phyloP scores from a whole-genome alignment of 23 tunicate species.

The Phallusia fumigata region DNA sequence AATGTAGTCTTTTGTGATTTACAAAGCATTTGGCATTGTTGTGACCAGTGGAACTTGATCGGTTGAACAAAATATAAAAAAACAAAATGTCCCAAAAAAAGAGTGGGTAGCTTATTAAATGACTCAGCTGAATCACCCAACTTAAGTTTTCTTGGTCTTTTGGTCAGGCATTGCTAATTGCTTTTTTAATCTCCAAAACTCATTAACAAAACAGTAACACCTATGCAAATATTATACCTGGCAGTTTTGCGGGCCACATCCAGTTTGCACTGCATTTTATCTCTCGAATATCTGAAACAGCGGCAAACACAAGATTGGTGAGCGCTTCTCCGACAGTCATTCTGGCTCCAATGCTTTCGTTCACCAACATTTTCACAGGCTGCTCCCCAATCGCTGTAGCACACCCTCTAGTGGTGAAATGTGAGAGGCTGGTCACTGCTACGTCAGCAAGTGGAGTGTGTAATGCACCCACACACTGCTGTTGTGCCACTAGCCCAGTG shows the following conservation, averaged over 20 bases:
- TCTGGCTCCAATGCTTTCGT: slow-evolving; percentile 67
- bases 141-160: too few relatives aligned
- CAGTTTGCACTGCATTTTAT: slow-evolving; percentile 93
- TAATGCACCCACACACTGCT: slow-evolving; percentile 86
- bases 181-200: too few relatives aligned
- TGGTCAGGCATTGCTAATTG: too few relatives aligned
- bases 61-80: too few relatives aligned
- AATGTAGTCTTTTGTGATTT: too few relatives aligned
- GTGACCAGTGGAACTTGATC: too few relatives aligned
- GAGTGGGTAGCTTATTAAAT: too few relatives aligned
- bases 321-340: slow-evolving; percentile 79
- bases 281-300: slow-evolving; percentile 57
- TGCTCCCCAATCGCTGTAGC: slow-evolving; percentile 94
- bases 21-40: too few relatives aligned
- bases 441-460: slow-evolving; percentile 91
- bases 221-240: slow-evolving; percentile 45
- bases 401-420: slow-evolving; percentile 54
- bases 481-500: slow-evolving; percentile 78
- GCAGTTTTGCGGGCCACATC: slow-evolving; percentile 98
- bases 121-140: too few relatives aligned
- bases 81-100: too few relatives aligned
- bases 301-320: slow-evolving; percentile 78
- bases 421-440: slow-evolving; percentile 72
- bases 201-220: too few relatives aligned
- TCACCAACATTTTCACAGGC: slow-evolving; percentile 79